Conservation (phyloP, 1,140 invertebrate species). For the Drosophila sturtevanti region DNA sequence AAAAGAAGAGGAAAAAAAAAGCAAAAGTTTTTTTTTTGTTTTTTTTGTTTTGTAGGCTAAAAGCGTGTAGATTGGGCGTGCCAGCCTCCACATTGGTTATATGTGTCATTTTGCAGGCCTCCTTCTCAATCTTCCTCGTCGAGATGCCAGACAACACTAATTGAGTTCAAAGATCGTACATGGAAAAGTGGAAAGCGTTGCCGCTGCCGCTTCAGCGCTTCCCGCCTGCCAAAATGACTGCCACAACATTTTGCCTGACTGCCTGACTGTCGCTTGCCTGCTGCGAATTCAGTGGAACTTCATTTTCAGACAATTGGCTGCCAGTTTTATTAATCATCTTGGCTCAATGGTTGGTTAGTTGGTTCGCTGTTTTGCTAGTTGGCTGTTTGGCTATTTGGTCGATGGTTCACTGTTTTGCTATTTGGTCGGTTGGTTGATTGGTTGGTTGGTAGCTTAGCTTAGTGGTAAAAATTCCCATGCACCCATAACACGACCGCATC, state of each 20-base stretch:
- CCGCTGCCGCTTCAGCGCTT: no score
- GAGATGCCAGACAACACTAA: slow-evolving; percentile 52
- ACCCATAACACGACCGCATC: slow-evolving; percentile 71
- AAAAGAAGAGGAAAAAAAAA: slow-evolving; percentile 43
- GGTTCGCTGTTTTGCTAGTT: background rate
- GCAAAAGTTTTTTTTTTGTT: slow-evolving; percentile 41
- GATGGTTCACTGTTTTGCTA: background rate
- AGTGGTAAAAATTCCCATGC: slow-evolving; percentile 54
- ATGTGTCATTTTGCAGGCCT: slow-evolving; percentile 64
- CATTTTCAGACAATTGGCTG: slow-evolving; percentile 18
- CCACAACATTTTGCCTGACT: background rate
- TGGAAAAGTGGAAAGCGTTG: slow-evolving; percentile 54
- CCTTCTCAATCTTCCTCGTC: background rate
- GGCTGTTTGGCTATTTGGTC: background rate
- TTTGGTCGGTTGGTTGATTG: background rate
- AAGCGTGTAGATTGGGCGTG: slow-evolving; percentile 68
- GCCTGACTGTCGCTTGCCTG: slow-evolving; percentile 17
- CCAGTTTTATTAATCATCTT: slow-evolving; percentile 61
- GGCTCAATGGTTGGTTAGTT: background rate
- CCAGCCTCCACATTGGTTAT: slow-evolving; percentile 64
- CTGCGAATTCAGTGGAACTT: slow-evolving; percentile 39
- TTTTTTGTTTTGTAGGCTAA: slow-evolving; percentile 53
- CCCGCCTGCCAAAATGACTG: background rate
- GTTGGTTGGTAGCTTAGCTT: background rate
- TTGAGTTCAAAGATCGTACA: slow-evolving; percentile 71